A percentile compares a stretch with the other conserved stretches of the same genome.
These are phyloP conservation scores for Drosophila nikananu DNA, from an alignment of 1,140 invertebrate genomes.

Conservation along the genomic window DNA sequence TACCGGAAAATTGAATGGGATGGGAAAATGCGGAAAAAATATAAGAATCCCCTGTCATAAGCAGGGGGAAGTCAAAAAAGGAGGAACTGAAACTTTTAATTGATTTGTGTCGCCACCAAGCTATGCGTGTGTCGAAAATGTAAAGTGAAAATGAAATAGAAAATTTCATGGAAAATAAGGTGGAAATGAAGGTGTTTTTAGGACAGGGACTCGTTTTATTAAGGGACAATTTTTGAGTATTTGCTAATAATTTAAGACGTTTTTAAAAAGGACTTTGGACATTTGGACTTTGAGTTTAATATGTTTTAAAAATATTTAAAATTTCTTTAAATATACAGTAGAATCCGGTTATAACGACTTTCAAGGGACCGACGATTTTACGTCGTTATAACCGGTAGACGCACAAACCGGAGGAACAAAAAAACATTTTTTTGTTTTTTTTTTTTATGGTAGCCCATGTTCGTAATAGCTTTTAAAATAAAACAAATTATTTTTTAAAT, in stretches of 20 bases:
- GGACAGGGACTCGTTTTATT: not conserved
- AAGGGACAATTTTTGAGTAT: not conserved
- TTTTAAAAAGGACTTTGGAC: not conserved
- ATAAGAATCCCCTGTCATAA: conserved; percentile 8
- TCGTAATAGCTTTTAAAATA: too few species aligned
- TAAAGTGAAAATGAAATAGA: conserved; percentile 1
- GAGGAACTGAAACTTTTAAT: conserved; percentile 37
- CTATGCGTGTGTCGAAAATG: conserved; percentile 16
- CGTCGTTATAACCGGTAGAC: too few species aligned
- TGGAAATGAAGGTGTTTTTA: not conserved
- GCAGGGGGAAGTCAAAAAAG: conserved; percentile 15
- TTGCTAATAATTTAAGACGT: too few species aligned
- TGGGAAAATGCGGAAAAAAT: conserved; percentile 2
- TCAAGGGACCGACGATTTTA: too few species aligned
- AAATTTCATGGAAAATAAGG: not conserved
- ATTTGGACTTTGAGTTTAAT: too few species aligned
- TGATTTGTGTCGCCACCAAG: conserved; percentile 33
- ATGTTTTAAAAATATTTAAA: not conserved
- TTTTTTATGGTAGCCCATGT: too few species aligned
- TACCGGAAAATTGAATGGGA: too few species aligned
- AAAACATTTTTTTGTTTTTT: too few species aligned
- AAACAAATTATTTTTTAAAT: too few species aligned
- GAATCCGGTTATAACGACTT: too few species aligned
- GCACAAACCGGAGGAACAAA: too few species aligned
- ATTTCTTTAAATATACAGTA: not conserved